Evolutionary conservation across 92 coral and sea anemone species (phyloP), one percentile per base, ranked within the genome.

Genomic region (Meandrina meandrites): DNA sequence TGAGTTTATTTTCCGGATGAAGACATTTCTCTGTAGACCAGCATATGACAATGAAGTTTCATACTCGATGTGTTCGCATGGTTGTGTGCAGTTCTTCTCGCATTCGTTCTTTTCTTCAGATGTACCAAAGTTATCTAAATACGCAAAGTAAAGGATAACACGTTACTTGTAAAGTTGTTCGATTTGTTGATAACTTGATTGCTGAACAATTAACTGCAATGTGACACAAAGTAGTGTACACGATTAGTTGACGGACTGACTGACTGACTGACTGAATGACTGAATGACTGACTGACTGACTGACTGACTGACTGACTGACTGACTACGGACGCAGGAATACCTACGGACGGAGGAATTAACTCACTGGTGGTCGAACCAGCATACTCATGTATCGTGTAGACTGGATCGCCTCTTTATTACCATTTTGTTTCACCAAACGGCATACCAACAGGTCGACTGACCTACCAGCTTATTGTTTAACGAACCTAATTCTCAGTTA

Each of bases 21-120:
- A 86, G 17, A 77, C 72, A 67, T 81, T 81, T 24, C 85, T 85
- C 34, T 48, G 73, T 13, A 84, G 62, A 27, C 48, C 45, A 11
- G 88, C 84, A 37, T 90, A 81, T 22, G 93, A 90, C 83, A 90
- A 74, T 45, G 84, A 81, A 2, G 90, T 67, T 27, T 90, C 90
- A 67, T 86, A 90, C 64, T 86, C 75, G 7, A 80, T 86, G 72
- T 81, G 84, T 6, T 45, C 22, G 34, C 92, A 90, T 27, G 92
- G 87, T 66, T 80, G 79, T 17, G 84, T 58, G 56, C 92, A 90
- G 22, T 36, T 78, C 24, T 66, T 67, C 13, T 79, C 83, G 17
- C 92, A 90, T 0, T 75, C 32, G 8, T 64, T 53, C 22, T 62
- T 88, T 47, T 86, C 80, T 21, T 35, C 31, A 9, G 92, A 83